Evolutionary conservation across 2,113 vertebrate genomes (phyloP).

Genomic region (Orientallactaga bullata): DNA sequence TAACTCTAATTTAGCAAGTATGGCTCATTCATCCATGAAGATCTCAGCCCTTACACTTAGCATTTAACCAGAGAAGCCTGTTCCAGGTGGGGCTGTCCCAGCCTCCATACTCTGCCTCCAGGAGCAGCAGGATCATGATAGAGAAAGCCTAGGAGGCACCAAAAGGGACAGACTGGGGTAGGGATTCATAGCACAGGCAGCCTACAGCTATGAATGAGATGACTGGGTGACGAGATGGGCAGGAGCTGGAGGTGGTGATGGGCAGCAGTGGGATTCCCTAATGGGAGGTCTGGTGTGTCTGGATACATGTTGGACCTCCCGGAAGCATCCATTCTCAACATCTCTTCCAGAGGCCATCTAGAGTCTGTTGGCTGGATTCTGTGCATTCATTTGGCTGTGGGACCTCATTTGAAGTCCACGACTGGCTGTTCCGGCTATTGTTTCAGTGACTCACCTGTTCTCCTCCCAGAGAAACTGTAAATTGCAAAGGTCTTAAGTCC

Average conservation of each 20-base stretch:
- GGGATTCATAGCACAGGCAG: fast-evolving
- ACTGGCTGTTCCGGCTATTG: not conserved
- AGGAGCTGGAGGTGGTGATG: not conserved
- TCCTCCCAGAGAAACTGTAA: not conserved
- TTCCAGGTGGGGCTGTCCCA: fast-evolving
- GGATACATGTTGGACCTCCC: not conserved
- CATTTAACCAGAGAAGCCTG: not conserved
- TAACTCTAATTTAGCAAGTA: not conserved
- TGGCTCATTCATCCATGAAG: not conserved
- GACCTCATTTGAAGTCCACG: not conserved
- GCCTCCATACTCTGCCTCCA: not conserved
- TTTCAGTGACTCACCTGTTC: not conserved
- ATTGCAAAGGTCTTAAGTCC: slow-evolving; percentile 12
- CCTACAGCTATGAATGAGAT: not conserved
- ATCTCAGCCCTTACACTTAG: not conserved
- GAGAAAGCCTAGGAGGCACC: not conserved
- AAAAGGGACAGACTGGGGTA: not conserved
- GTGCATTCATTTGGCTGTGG: not conserved
- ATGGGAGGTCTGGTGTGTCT: not conserved
- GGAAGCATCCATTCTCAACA: not conserved
- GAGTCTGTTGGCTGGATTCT: not conserved
- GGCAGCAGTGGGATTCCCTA: not conserved
- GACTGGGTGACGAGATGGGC: not conserved
- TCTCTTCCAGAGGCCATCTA: not conserved
- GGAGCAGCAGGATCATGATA: not conserved